Base-by-base conservation (phyloP, 2,797 vertebrate genomes). In the Pogonophryne albipinna region DNA sequence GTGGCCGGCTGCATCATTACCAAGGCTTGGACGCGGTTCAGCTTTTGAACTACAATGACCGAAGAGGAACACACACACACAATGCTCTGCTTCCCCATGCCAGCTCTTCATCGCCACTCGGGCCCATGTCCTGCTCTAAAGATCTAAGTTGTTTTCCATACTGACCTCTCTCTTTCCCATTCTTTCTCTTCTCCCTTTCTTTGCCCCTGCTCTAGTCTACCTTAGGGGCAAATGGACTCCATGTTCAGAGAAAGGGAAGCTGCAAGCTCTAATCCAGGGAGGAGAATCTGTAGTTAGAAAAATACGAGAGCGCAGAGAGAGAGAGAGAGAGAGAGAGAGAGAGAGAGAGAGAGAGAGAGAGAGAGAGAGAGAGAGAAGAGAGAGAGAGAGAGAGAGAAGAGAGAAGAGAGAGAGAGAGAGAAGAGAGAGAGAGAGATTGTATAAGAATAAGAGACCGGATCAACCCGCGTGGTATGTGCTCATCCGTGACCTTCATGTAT, bases 31-130 rank as follows among this genome's bases (percentile, higher is more conserved):
- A 94, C 64, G 71, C 73, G 71, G 84, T 93, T 94, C 91, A 94
- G 93, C 90, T 94, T 93, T 91, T 94, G 91, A 93, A 94, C 93
- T 93, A 90, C 87, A 90, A 79, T 90, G 87, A 93, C 89, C 85
- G 60, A 79, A 91, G 86, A 93, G 84, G 88, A 93, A 94, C 91
- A 93, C 93, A 93, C 90, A 94, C 88, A 81, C 94, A 95, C 90
- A 92, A 93, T 90, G 80, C 91, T 88, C 88, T 85, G 91, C 87
- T 90, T 93, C 89, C 77, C 85, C 66, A 69, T 87, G 91, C 91
- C 91, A 92, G 89, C 78, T 72, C 88, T 85, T 78, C 87, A 86
- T 92, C 89, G 60, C 70, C 86, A 76, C 86, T 90, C 68, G 10
- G 80, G 63, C 78, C 78, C 65, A 86, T 79, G 82, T 78, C 77